Evolutionary conservation across 1,140 invertebrate species (phyloP).

Genomic region (Diabrotica virgifera): DNA sequence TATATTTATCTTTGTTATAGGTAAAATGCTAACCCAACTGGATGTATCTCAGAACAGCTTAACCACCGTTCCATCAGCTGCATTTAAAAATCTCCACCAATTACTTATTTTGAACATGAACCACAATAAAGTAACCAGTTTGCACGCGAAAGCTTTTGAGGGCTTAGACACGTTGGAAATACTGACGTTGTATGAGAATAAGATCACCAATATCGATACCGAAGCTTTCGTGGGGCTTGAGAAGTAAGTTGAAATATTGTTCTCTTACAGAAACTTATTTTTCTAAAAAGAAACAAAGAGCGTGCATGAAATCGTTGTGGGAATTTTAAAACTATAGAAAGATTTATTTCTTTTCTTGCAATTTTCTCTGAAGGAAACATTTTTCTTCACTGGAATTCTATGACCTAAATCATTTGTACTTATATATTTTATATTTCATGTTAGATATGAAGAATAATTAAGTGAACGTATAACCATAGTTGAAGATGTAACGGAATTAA

Average conservation of each 20-base stretch:
- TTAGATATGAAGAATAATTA: too few relatives aligned
- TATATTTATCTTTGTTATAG: constrained; percentile 50
- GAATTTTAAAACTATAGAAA: too few relatives aligned
- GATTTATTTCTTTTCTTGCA: too few relatives aligned
- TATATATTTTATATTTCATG: too few relatives aligned
- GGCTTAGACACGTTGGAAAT: constrained; percentile 82
- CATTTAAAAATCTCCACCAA: constrained; percentile 74
- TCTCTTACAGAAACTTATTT: not conserved
- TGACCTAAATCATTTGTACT: too few relatives aligned
- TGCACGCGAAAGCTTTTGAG: constrained; percentile 76
- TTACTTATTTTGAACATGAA: constrained; percentile 86
- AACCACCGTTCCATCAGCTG: constrained; percentile 71
- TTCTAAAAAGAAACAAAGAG: too few relatives aligned
- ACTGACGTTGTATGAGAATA: constrained; percentile 84
- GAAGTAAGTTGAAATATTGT: constrained; percentile 61
- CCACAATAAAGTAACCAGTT: constrained; percentile 76
- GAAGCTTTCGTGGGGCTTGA: constrained; percentile 82
- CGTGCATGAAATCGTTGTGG: too few relatives aligned
- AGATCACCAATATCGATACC: constrained; percentile 70
- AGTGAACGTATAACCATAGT: too few relatives aligned
- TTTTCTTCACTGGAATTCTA: too few relatives aligned
- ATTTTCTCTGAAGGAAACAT: too few relatives aligned
- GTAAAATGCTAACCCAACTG: constrained; percentile 76
- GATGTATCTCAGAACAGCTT: constrained; percentile 80
- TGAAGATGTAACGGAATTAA: too few relatives aligned